phyloP scores from a whole-genome alignment of 2,797 vertebrate genomes.

The Pangasius macronema region DNA sequence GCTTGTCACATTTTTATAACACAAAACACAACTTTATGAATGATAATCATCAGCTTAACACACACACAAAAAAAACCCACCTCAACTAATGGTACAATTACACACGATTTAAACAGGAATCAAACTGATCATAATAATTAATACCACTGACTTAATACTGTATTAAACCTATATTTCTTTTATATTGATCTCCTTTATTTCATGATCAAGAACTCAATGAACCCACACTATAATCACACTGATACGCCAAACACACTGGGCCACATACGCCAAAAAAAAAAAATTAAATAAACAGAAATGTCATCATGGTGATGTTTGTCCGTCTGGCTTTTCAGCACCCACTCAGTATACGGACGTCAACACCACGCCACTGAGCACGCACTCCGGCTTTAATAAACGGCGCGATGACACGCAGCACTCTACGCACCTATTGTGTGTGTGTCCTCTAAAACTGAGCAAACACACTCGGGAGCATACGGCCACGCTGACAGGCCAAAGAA shows the following conservation, averaged over 20 bases:
- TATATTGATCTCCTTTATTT: background rate
- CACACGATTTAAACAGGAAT: background rate
- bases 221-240: constrained; percentile 1
- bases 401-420: constrained; percentile 29
- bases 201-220: background rate
- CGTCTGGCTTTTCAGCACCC: constrained; percentile 21
- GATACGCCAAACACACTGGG: background rate
- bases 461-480: background rate
- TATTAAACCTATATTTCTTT: constrained; percentile 1
- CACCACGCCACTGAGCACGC: background rate
- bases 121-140: background rate
- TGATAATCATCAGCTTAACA: background rate
- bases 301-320: constrained; percentile 40
- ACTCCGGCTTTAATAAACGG: constrained; percentile 38
- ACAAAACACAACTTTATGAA: background rate
- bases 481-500: constrained; percentile 15
- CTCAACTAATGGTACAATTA: background rate
- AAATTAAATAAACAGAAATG: constrained; percentile 27
- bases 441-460: constrained; percentile 31
- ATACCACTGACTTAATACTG: background rate
- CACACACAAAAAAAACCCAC: background rate
- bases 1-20: background rate
- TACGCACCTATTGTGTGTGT: constrained; percentile 12
- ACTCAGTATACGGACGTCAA: constrained; percentile 29
- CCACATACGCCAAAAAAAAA: background rate